Evolutionary conservation across 2,888 invertebrate species (phyloP).

Genomic region (Platerodrilus igneus): DNA sequence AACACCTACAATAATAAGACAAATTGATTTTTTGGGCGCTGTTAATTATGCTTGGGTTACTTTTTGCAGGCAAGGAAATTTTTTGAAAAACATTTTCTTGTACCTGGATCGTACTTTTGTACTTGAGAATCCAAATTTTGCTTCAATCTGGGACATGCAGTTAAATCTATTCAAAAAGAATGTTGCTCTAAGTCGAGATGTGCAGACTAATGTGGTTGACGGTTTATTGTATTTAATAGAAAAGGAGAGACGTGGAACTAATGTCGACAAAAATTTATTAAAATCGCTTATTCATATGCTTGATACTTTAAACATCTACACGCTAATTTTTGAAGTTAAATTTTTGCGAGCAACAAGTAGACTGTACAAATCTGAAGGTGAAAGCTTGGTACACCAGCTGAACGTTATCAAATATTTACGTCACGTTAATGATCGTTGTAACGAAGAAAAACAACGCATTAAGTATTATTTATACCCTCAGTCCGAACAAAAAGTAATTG

Average conservation of each 20-base stretch:
- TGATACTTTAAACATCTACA: slow-evolving; percentile 87
- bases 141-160: slow-evolving; percentile 95
- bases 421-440: slow-evolving; percentile 84
- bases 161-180: slow-evolving; percentile 85
- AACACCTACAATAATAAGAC: slow-evolving; percentile 76
- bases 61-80: slow-evolving; percentile 92
- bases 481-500: slow-evolving; percentile 78
- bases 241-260: slow-evolving; percentile 82
- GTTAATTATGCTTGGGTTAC: slow-evolving; percentile 90
- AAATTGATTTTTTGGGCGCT: slow-evolving; percentile 81
- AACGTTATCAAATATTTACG: slow-evolving; percentile 71
- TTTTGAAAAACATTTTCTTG: slow-evolving; percentile 95
- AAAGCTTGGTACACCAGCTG: slow-evolving; percentile 78
- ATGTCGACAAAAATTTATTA: slow-evolving; percentile 80
- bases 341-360: slow-evolving; percentile 84
- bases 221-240: slow-evolving; percentile 86
- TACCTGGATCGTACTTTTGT: slow-evolving; percentile 94
- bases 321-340: slow-evolving; percentile 77
- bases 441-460: slow-evolving; percentile 85
- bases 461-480: slow-evolving; percentile 85
- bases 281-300: slow-evolving; percentile 92
- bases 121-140: slow-evolving; percentile 83
- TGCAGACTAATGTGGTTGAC: slow-evolving; percentile 82
- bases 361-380: slow-evolving; percentile 86
- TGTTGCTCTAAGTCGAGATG: slow-evolving; percentile 78